Percentiles rank a stretch among this genome's conserved stretches.
phyloP scores from a whole-genome alignment of 2,797 vertebrate species.

The Lutjanus argentimaculatus region DNA sequence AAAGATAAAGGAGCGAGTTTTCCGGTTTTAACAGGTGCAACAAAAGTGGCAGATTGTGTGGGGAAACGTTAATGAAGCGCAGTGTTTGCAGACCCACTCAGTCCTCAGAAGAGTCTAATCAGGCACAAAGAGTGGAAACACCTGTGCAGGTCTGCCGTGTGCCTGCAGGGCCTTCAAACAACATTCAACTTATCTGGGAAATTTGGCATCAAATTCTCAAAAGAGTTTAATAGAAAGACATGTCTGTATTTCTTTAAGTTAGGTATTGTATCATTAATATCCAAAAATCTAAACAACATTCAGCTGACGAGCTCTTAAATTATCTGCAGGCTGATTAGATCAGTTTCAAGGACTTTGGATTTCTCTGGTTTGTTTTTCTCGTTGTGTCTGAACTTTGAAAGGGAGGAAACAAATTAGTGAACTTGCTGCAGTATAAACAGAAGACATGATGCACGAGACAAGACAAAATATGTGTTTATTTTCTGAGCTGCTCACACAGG shows the following conservation, averaged over 20 bases:
- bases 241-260: too few species aligned
- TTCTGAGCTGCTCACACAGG: not conserved
- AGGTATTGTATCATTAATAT: not conserved
- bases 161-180: not conserved
- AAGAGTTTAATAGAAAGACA: not conserved
- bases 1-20: not conserved
- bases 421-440: too few species aligned
- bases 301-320: too few species aligned
- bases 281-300: not conserved
- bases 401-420: too few species aligned
- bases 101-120: not conserved
- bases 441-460: too few species aligned
- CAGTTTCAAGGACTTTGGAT: too few species aligned
- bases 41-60: not conserved
- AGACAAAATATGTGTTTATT: rapidly evolving
- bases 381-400: not conserved
- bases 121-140: not conserved
- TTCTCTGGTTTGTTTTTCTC: too few species aligned
- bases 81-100: not conserved
- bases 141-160: not conserved
- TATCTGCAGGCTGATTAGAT: too few species aligned
- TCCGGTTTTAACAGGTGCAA: not conserved
- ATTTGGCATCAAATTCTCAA: not conserved
- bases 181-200: not conserved
- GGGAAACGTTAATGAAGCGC: not conserved